Conservation (phyloP, 2,113 vertebrate species). For the Pedionomus torquatus region DNA sequence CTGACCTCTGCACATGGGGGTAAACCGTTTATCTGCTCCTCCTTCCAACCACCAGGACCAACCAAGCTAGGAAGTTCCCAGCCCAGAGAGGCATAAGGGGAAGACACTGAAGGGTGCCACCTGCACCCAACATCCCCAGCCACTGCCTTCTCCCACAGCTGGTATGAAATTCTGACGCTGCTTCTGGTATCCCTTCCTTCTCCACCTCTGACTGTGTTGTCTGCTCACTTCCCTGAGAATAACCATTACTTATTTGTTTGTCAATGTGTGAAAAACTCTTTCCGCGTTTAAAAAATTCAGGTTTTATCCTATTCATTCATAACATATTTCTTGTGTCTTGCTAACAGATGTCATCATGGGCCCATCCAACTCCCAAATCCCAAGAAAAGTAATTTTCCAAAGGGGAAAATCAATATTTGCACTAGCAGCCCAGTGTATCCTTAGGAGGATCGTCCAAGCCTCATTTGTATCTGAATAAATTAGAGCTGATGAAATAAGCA, state of each 20-base stretch:
- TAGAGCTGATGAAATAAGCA: neutral
- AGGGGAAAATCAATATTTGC: neutral
- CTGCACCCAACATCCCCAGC: neutral
- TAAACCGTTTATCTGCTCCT: neutral
- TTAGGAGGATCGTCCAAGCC: neutral
- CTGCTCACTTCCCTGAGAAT: neutral
- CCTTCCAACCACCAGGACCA: neutral
- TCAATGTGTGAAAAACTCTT: neutral
- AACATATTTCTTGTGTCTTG: neutral
- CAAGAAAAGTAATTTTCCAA: neutral
- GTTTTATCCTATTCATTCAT: neutral
- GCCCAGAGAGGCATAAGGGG: rapidly evolving
- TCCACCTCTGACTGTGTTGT: neutral
- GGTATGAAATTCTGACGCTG: neutral
- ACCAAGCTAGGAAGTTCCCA: no score
- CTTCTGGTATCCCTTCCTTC: neutral
- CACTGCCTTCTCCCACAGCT: neutral
- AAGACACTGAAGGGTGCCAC: neutral
- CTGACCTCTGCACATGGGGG: rapidly evolving
- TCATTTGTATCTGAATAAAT: neutral
- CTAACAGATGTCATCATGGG: neutral
- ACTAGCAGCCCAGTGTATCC: neutral
- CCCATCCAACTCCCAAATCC: neutral
- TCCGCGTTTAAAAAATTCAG: neutral
- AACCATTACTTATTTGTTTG: neutral